Conservation (phyloP, 2,113 vertebrate genomes). For the Phrynosoma platyrhinos region DNA sequence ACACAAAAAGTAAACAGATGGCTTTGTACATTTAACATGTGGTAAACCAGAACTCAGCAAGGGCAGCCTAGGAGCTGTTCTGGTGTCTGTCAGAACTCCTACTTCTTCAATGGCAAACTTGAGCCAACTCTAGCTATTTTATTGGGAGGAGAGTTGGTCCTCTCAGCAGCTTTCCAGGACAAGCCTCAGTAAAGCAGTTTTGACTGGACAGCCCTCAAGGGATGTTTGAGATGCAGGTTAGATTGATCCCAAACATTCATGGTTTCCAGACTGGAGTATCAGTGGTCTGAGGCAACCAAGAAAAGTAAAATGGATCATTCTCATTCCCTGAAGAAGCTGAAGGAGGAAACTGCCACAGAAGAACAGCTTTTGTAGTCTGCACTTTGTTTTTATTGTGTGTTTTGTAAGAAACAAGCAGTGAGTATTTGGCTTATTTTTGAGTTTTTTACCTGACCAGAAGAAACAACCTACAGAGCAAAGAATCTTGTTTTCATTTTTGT, state of each 20-base stretch:
- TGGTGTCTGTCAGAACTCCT: constrained; percentile 53
- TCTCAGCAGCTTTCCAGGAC: no score
- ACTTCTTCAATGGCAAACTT: constrained; percentile 41
- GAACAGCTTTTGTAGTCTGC: no score
- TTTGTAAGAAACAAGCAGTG: no score
- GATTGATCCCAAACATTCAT: not conserved
- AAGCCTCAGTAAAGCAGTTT: no score
- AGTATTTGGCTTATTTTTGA: no score
- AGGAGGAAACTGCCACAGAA: no score
- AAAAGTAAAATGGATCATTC: not conserved
- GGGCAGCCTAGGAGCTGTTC: constrained; percentile 51
- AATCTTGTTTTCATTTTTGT: no score
- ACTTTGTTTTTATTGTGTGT: no score
- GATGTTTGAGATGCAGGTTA: not conserved
- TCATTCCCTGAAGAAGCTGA: no score
- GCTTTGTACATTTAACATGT: constrained; percentile 59
- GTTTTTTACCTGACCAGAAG: no score
- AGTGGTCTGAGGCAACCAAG: not conserved
- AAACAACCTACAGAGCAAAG: no score
- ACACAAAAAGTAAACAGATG: constrained; percentile 52
- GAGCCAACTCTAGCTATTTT: not conserved
- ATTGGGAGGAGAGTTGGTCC: not conserved
- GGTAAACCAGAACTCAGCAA: constrained; percentile 36
- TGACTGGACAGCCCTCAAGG: not conserved
- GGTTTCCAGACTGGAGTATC: not conserved